Conservation (phyloP, 2,888 invertebrate species). For the Cremastobaeus sp. region DNA sequence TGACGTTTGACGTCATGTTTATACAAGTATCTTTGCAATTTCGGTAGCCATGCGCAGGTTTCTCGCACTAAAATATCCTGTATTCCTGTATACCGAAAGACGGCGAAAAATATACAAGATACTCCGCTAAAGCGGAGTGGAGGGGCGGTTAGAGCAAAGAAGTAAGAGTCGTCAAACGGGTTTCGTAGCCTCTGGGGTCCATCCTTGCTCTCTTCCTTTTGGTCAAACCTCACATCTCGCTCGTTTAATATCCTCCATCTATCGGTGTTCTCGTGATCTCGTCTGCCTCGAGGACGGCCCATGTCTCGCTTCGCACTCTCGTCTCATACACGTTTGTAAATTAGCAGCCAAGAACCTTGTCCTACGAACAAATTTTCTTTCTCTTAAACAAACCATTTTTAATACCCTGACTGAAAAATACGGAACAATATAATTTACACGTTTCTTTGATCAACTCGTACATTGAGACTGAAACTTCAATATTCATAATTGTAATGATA, state of each 20-base stretch:
- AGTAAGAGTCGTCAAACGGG: slow-evolving; percentile 61
- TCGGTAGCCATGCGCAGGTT: slow-evolving; percentile 51
- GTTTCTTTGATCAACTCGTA: too few species aligned
- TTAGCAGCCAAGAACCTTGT: slow-evolving; percentile 61
- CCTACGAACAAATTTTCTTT: too few species aligned
- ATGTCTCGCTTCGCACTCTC: slow-evolving; percentile 45
- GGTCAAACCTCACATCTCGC: slow-evolving; percentile 52
- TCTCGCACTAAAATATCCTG: slow-evolving; percentile 57
- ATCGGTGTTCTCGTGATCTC: slow-evolving; percentile 27
- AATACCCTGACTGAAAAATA: too few species aligned
- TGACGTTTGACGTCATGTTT: slow-evolving; percentile 32
- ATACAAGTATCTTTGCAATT: slow-evolving; percentile 20
- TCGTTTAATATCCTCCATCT: slow-evolving; percentile 44
- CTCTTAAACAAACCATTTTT: too few species aligned
- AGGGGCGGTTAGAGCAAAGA: slow-evolving; percentile 42
- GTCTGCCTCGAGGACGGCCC: slow-evolving; percentile 16
- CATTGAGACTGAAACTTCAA: too few species aligned
- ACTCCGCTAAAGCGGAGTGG: too few species aligned
- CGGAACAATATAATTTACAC: too few species aligned
- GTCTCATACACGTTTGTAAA: slow-evolving; percentile 53
- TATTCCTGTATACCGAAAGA: slow-evolving; percentile 53
- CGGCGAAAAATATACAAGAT: slow-evolving; percentile 21
- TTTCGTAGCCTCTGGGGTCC: slow-evolving; percentile 60
- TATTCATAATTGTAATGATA: too few species aligned
- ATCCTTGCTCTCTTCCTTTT: slow-evolving; percentile 60